Conservation (phyloP, 2,113 vertebrate genomes). For the Numenius arquata region DNA sequence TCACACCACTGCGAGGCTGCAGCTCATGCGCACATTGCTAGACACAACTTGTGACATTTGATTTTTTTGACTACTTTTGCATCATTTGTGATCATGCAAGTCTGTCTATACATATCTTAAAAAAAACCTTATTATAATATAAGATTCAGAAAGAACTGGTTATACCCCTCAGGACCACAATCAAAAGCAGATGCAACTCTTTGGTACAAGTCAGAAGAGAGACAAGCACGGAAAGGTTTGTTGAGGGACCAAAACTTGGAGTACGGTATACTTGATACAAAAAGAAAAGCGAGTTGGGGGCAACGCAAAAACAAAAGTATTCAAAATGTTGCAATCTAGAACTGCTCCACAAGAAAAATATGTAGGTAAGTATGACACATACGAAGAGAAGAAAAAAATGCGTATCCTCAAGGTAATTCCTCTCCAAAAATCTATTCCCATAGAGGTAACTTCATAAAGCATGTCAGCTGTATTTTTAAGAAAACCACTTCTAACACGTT, state of each 20-base stretch:
- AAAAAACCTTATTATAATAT: not conserved
- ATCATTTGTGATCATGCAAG: not conserved
- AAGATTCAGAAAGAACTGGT: not conserved
- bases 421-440: not conserved
- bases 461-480: accelerated
- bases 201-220: not conserved
- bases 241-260: not conserved
- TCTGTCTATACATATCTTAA: not conserved
- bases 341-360: not conserved
- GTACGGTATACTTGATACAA: not conserved
- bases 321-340: not conserved
- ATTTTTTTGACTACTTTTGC: not conserved
- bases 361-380: not conserved
- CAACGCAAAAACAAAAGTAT: not conserved
- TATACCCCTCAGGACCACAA: not conserved
- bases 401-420: not conserved
- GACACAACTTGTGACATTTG: not conserved
- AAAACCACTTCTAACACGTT: not conserved
- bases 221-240: not conserved
- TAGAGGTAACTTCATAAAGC: not conserved
- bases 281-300: not conserved
- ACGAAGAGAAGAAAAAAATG: not conserved
- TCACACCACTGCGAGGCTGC: accelerated
- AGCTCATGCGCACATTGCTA: not conserved
- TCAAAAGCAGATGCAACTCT: not conserved